Evolutionary conservation across 2,797 vertebrate genomes (phyloP).

Genomic region (Myotis findleyi): DNA sequence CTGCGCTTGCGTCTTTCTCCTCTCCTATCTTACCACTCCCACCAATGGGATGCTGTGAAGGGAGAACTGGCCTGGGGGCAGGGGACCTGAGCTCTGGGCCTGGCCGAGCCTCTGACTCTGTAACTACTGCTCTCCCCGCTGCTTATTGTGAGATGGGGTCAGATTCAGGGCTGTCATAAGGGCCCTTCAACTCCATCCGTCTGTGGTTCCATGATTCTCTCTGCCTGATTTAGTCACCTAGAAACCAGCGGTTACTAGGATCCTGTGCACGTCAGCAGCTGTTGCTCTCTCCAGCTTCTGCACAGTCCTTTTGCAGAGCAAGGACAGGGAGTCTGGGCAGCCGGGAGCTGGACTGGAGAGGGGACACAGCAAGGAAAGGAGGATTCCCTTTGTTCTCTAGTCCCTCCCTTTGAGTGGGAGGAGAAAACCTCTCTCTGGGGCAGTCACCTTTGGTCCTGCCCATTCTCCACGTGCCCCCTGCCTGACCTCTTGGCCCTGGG

Average conservation of each 20-base stretch:
- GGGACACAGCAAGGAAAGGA: background rate
- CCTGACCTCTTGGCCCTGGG: background rate
- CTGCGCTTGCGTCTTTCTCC: background rate
- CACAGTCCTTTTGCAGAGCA: background rate
- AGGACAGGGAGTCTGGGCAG: background rate
- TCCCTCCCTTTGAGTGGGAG: background rate
- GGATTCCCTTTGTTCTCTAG: background rate
- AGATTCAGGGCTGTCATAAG: background rate
- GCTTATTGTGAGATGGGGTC: background rate
- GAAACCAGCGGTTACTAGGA: slow-evolving; percentile 77
- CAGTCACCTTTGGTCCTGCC: background rate
- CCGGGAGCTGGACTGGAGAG: background rate
- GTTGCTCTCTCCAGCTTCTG: slow-evolving; percentile 29
- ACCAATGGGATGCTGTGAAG: background rate
- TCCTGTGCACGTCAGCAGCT: slow-evolving; percentile 11
- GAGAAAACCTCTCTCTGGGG: background rate
- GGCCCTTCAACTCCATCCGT: slow-evolving; percentile 43
- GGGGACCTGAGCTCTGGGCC: background rate
- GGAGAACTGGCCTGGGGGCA: background rate
- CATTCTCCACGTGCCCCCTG: background rate
- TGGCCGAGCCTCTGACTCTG: background rate
- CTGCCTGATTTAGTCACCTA: slow-evolving; percentile 72
- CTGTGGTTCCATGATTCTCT: slow-evolving; percentile 50
- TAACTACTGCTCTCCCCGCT: background rate
- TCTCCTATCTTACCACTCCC: background rate